These are phyloP conservation scores for Dioctria rufipes DNA, from an alignment of 2,888 invertebrate genomes.

Conservation along the genomic window DNA sequence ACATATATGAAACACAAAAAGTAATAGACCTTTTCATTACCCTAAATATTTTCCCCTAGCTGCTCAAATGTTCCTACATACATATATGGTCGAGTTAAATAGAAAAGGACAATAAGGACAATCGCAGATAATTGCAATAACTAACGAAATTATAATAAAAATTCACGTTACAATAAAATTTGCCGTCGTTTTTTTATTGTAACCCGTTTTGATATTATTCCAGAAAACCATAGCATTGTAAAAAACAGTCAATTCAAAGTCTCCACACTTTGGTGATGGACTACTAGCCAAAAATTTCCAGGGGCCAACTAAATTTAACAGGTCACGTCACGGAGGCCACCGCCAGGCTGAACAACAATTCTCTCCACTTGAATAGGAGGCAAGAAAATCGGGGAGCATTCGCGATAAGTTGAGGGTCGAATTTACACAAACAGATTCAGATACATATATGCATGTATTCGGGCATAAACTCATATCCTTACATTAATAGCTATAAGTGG, in stretches of 20 bases:
- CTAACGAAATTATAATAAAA: no score
- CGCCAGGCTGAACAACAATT: constrained; percentile 16
- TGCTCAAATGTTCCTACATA: background rate
- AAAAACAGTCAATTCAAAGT: background rate
- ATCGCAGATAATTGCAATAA: background rate
- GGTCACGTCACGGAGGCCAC: constrained; percentile 33
- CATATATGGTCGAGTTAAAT: constrained; percentile 15
- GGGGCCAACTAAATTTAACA: constrained; percentile 43
- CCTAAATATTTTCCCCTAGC: constrained; percentile 24
- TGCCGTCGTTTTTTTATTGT: background rate
- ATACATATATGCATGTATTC: background rate
- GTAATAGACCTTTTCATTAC: constrained; percentile 13
- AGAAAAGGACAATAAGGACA: constrained; percentile 9
- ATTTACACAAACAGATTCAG: constrained; percentile 5
- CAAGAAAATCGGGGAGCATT: constrained; percentile 21
- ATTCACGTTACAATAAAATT: no score
- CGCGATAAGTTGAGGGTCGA: constrained; percentile 48
- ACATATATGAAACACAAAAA: background rate
- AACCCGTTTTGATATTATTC: no score
- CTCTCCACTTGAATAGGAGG: constrained; percentile 30
- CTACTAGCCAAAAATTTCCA: constrained; percentile 39
- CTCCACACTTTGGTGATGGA: constrained; percentile 3
- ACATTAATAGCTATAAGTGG: constrained; percentile 10
- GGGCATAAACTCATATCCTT: constrained; percentile 9
- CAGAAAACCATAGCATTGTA: background rate